These are phyloP conservation scores for Aphelenchoides besseyi DNA, from an alignment of 1,140 invertebrate species.

Conservation along the genomic window DNA sequence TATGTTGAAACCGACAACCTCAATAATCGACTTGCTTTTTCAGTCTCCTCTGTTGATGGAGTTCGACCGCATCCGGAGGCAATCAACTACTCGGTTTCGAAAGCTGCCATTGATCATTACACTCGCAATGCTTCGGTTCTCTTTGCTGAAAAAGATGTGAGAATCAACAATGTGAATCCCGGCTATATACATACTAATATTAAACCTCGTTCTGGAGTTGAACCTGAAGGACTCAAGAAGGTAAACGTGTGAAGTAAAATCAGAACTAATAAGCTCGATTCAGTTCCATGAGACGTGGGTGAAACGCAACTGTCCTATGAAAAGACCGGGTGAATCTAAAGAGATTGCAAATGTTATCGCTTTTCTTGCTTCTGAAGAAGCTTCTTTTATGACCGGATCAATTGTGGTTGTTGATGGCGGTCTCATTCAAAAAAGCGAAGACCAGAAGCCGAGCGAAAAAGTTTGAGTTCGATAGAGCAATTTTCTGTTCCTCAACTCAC, in stretches of 20 bases:
- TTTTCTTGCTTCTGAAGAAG: conserved; percentile 75
- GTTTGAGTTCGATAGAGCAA: no score
- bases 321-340: conserved; percentile 71
- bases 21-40: not conserved
- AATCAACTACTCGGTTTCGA: conserved; percentile 27
- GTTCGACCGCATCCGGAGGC: conserved; percentile 1
- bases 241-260: conserved; percentile 7
- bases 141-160: conserved; percentile 22
- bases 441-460: not conserved
- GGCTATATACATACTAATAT: conserved; percentile 31
- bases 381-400: conserved; percentile 77
- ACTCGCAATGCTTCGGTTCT: conserved; percentile 23
- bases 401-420: conserved; percentile 78
- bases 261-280: not conserved
- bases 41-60: not conserved
- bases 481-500: no score
- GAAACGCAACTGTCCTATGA: conserved; percentile 66
- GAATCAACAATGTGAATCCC: conserved; percentile 26
- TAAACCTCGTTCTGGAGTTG: conserved; percentile 14
- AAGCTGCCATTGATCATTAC: conserved; percentile 28
- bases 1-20: conserved; percentile 4
- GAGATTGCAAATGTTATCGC: conserved; percentile 78
- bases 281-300: conserved; percentile 25
- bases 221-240: conserved; percentile 4
- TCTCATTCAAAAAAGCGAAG: not conserved